Conservation (phyloP, 2,797 vertebrate genomes). For the Ptychobarbus kaznakovi region DNA sequence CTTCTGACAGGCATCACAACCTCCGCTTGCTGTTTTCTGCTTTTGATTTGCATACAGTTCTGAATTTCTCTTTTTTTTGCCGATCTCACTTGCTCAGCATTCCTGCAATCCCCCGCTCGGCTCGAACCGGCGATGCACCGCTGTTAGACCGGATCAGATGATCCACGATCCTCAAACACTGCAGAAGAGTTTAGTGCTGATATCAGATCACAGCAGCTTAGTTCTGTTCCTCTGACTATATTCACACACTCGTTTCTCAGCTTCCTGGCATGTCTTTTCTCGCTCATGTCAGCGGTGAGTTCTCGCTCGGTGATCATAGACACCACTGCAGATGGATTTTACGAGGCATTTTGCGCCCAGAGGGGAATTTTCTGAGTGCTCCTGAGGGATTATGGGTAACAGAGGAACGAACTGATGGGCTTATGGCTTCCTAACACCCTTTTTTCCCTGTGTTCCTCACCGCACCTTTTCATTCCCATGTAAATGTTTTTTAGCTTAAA, state of each 20-base stretch:
- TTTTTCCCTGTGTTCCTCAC: not conserved
- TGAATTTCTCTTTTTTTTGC: not conserved
- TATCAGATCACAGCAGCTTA: slow-evolving; percentile 38
- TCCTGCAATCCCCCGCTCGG: not conserved
- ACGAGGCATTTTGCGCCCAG: slow-evolving; percentile 12
- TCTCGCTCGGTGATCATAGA: slow-evolving; percentile 26
- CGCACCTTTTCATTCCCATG: not conserved
- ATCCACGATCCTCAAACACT: slow-evolving; percentile 11
- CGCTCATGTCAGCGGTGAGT: not conserved
- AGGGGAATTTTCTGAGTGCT: slow-evolving; percentile 13
- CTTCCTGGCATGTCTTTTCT: slow-evolving; percentile 10
- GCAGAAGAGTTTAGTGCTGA: slow-evolving; percentile 19
- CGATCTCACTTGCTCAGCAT: not conserved
- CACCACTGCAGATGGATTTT: slow-evolving; percentile 18
- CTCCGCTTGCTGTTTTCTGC: not conserved
- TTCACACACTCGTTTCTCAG: slow-evolving; percentile 32
- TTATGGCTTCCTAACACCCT: slow-evolving; percentile 29
- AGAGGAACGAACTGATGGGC: slow-evolving; percentile 44
- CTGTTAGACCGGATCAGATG: slow-evolving; percentile 21
- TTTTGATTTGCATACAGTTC: slow-evolving; percentile 7
- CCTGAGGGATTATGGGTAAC: slow-evolving; percentile 43
- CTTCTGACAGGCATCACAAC: not conserved
- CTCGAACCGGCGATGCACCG: not conserved
- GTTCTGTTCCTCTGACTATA: slow-evolving; percentile 30
- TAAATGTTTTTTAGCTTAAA: not conserved